These are phyloP conservation scores for Plebejus melissa DNA, from an alignment of 2,888 invertebrate genomes.

Conservation along the genomic window DNA sequence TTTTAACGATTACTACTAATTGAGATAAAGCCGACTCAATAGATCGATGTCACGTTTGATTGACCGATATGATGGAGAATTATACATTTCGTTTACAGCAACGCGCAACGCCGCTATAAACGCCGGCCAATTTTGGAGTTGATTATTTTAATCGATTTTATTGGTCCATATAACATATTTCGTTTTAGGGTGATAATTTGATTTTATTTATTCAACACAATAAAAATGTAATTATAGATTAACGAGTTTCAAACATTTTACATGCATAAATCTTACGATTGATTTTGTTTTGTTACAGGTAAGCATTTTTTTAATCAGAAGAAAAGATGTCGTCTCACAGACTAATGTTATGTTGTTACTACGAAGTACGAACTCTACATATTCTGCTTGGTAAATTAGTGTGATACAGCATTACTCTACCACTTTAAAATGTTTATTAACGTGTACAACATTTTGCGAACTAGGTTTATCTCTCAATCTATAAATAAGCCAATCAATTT, in stretches of 20 bases:
- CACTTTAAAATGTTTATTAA: background rate
- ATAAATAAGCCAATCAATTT: background rate
- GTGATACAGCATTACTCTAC: too few relatives aligned
- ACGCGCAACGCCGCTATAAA: background rate
- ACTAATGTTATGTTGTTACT: too few relatives aligned
- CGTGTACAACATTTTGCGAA: background rate
- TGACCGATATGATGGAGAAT: conserved; percentile 13
- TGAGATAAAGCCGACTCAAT: conserved; percentile 9
- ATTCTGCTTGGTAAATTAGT: too few relatives aligned
- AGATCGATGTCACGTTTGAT: conserved; percentile 20
- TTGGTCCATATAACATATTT: conserved; percentile 9
- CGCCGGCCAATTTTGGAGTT: conserved; percentile 2
- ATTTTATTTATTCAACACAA: background rate
- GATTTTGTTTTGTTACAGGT: conserved; percentile 6
- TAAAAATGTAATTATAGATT: background rate
- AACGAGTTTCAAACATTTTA: background rate
- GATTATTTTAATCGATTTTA: conserved; percentile 19
- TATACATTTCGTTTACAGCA: conserved; percentile 5
- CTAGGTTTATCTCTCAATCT: background rate
- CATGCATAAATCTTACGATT: background rate
- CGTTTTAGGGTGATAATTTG: conserved; percentile 7
- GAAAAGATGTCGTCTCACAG: background rate
- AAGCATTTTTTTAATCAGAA: background rate
- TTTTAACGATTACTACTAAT: conserved; percentile 4
- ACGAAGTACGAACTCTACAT: too few relatives aligned